Conservation (phyloP, 1,140 invertebrate species). For the Argopecten irradians region DNA sequence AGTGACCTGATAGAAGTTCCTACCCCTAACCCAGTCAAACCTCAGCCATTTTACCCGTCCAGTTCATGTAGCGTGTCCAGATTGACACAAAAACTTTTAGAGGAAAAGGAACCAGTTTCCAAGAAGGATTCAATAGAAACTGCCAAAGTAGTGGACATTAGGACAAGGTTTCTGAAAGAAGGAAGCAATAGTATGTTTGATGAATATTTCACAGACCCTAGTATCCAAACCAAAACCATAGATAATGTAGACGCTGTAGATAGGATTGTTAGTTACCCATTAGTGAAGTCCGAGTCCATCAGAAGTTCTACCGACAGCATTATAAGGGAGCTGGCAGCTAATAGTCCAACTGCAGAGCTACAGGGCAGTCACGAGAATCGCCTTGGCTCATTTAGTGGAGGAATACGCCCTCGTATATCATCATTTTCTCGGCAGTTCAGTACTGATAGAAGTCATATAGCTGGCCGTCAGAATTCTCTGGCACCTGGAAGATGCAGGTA, state of each 20-base stretch:
- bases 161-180: conserved; percentile 56
- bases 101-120: background rate
- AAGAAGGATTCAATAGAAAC: conserved; percentile 14
- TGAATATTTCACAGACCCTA: conserved; percentile 69
- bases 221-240: conserved; percentile 63
- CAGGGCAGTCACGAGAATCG: conserved; percentile 36
- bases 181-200: conserved; percentile 71
- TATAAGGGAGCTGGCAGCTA: background rate
- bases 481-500: conserved; percentile 66
- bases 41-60: conserved; percentile 4
- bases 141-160: conserved; percentile 48
- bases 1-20: conserved; percentile 4
- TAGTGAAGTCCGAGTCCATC: conserved; percentile 29
- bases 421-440: conserved; percentile 62
- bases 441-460: conserved; percentile 50
- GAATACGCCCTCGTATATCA: conserved; percentile 45
- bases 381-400: conserved; percentile 54
- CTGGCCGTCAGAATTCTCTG: conserved; percentile 47
- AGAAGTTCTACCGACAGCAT: conserved; percentile 27
- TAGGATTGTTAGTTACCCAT: conserved; percentile 52
- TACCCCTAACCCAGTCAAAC: conserved; percentile 6
- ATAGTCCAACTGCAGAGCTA: conserved; percentile 29
- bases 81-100: conserved; percentile 49
- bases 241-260: conserved; percentile 63
- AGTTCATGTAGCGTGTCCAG: conserved; percentile 47